These are phyloP conservation scores for Netelia melanura DNA, from an alignment of 2,888 invertebrate species.

Conservation along the genomic window DNA sequence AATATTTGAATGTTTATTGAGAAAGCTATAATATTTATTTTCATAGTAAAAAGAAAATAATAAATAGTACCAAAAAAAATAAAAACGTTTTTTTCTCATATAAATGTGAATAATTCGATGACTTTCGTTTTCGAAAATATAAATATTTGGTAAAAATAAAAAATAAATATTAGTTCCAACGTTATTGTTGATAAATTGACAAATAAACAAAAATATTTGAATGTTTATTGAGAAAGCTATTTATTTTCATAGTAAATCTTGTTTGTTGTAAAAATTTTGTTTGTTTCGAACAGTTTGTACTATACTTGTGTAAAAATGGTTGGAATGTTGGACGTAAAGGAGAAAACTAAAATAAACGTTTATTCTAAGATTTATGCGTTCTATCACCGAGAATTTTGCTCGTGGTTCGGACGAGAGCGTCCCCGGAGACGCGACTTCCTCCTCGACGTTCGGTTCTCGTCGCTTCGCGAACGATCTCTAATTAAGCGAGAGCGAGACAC, in stretches of 20 bases:
- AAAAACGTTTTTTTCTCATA: too few relatives aligned
- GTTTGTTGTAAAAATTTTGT: neutral
- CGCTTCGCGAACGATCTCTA: slow-evolving; percentile 63
- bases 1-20: too few relatives aligned
- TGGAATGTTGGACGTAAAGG: slow-evolving; percentile 29
- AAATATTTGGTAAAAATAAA: too few relatives aligned
- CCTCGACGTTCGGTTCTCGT: slow-evolving; percentile 57
- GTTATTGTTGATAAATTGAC: too few relatives aligned
- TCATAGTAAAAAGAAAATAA: neutral
- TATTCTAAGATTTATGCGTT: slow-evolving; percentile 56
- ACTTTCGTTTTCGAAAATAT: too few relatives aligned
- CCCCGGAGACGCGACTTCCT: slow-evolving; percentile 59
- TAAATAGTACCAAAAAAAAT: too few relatives aligned
- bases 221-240: neutral
- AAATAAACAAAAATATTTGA: too few relatives aligned
- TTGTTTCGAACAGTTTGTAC: neutral
- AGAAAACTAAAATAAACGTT: slow-evolving; percentile 47
- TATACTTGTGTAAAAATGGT: neutral
- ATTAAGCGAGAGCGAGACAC: slow-evolving; percentile 58
- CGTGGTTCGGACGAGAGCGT: slow-evolving; percentile 37
- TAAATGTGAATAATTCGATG: too few relatives aligned
- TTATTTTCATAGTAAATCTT: neutral
- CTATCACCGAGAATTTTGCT: slow-evolving; percentile 52
- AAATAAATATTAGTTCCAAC: too few relatives aligned
- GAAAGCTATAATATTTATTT: neutral